A percentile compares a stretch with the other conserved stretches of the same genome.
Conservation (phyloP, 1,140 invertebrate genomes). For the Drosophila trapezifrons region DNA sequence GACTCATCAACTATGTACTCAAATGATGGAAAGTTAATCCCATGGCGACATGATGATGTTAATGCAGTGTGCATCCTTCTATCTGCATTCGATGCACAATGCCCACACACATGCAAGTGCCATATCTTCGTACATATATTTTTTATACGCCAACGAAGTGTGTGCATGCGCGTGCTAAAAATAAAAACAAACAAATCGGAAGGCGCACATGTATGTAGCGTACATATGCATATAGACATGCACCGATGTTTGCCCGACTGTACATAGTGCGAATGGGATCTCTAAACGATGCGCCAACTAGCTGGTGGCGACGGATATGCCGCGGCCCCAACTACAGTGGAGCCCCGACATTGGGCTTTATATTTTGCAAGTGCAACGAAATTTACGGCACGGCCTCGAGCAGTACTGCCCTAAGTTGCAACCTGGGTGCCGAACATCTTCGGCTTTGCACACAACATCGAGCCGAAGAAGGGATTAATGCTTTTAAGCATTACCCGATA, state of each 20-base stretch:
- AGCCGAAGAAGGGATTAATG: too few species aligned
- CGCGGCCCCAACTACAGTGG: slow-evolving; percentile 37
- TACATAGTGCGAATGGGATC: slow-evolving; percentile 51
- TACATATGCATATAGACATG: slow-evolving; percentile 17
- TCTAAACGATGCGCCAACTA: slow-evolving; percentile 57
- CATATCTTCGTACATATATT: slow-evolving; percentile 2
- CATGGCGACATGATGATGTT: slow-evolving; percentile 1
- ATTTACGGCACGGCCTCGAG: background rate
- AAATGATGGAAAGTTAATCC: slow-evolving; percentile 18
- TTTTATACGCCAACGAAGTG: slow-evolving; percentile 29
- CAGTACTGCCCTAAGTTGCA: background rate
- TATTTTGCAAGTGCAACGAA: background rate
- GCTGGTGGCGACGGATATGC: slow-evolving; percentile 53
- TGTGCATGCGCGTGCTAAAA: slow-evolving; percentile 49
- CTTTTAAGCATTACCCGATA: too few species aligned
- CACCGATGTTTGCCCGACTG: slow-evolving; percentile 39
- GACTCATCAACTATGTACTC: slow-evolving; percentile 12
- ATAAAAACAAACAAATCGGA: slow-evolving; percentile 52
- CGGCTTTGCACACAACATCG: too few species aligned
- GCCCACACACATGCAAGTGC: slow-evolving; percentile 15
- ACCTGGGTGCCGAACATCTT: too few species aligned
- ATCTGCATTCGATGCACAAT: slow-evolving; percentile 25
- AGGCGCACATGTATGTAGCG: slow-evolving; percentile 35
- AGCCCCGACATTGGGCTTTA: too few species aligned
- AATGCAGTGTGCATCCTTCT: slow-evolving; percentile 25